phyloP scores from a whole-genome alignment of 1,140 invertebrate genomes.

The Orchestia grillus region DNA sequence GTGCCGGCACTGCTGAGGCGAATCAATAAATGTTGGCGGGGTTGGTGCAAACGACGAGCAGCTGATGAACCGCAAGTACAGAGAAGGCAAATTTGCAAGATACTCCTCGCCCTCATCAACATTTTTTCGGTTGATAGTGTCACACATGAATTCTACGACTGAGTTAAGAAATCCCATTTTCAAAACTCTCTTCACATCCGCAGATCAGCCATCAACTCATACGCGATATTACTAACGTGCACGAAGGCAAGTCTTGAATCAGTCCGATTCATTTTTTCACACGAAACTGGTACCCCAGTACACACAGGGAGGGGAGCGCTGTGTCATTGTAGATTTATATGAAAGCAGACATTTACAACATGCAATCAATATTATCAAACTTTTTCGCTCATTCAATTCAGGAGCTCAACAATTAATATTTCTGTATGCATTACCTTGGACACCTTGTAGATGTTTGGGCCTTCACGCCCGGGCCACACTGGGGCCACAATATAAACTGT shows the following conservation, averaged over 20 bases:
- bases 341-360: background rate
- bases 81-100: background rate
- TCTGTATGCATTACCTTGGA: no score
- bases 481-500: no score
- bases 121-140: no score
- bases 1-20: slow-evolving; percentile 49
- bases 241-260: background rate
- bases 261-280: no score
- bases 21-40: slow-evolving; percentile 47
- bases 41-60: slow-evolving; percentile 23
- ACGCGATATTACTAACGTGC: background rate
- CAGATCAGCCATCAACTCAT: background rate
- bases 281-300: no score
- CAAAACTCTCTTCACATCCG: background rate
- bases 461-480: no score
- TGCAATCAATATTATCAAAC: background rate
- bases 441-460: no score
- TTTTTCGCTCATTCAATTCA: background rate
- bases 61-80: background rate
- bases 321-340: background rate
- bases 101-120: background rate
- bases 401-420: no score
- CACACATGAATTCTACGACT: no score
- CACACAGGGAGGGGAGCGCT: no score
- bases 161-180: no score